phyloP scores from a whole-genome alignment of 2,113 vertebrate genomes.

The Notarius lentiginosus region DNA sequence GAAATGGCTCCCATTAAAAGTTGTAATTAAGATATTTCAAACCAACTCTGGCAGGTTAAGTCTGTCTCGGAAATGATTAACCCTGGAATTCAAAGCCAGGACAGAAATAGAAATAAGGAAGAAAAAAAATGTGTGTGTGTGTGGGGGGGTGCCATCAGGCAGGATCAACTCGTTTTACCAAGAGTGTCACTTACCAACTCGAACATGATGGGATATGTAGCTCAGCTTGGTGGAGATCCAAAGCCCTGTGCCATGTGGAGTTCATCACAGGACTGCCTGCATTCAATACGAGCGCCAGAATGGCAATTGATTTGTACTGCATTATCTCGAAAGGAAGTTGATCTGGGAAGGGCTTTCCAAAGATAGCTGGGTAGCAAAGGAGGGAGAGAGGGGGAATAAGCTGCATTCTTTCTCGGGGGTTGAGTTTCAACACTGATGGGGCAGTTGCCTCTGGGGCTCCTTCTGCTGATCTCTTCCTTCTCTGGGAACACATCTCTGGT shows the following conservation, averaged over 20 bases:
- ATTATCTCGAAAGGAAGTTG: conserved; percentile 38
- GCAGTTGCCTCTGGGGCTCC: conserved; percentile 62
- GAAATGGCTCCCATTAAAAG: not conserved
- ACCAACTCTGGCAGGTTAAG: conserved; percentile 14
- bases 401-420: conserved; percentile 65
- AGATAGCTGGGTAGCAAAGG: conserved; percentile 37
- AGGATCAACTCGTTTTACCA: not conserved
- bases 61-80: not conserved
- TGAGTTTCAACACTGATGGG: conserved; percentile 64
- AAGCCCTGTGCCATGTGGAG: conserved; percentile 19
- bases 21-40: conserved; percentile 5
- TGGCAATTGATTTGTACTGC: conserved; percentile 41
- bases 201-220: not conserved
- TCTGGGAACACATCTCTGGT: conserved; percentile 60
- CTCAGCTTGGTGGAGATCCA: conserved; percentile 1
- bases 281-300: conserved; percentile 40
- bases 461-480: conserved; percentile 57
- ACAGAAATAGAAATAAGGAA: conserved; percentile 30
- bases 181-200: not conserved
- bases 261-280: conserved; percentile 3
- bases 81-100: not conserved
- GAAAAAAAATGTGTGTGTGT: no score
- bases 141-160: not conserved
- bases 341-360: conserved; percentile 52
- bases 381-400: conserved; percentile 39